Percentiles rank a stretch among this genome's conserved stretches.
Evolutionary conservation across 2,113 vertebrate genomes (phyloP).

Genomic region (Gadus chalcogrammus): DNA sequence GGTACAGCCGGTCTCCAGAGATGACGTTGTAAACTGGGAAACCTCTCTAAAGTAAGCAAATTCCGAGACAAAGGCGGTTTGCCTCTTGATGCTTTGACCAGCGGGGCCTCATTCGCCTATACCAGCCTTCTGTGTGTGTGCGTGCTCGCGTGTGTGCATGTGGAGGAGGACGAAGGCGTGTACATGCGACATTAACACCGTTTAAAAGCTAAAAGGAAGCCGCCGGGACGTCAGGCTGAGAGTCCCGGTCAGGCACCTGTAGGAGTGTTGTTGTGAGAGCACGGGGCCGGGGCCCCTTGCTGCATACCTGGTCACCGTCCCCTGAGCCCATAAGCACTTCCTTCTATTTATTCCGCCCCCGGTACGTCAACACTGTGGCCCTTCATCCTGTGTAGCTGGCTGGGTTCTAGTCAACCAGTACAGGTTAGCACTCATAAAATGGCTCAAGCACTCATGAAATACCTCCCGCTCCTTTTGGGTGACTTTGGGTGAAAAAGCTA

Average conservation of each 20-base stretch:
- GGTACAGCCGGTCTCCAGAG: constrained; percentile 35
- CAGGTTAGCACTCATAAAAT: neutral
- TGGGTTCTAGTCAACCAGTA: constrained; percentile 29
- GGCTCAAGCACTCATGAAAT: no score
- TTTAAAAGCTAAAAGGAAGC: constrained; percentile 36
- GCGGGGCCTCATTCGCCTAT: constrained; percentile 40
- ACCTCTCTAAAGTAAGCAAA: constrained; percentile 32
- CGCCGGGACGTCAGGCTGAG: constrained; percentile 48
- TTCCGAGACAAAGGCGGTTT: constrained; percentile 44
- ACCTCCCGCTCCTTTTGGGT: no score
- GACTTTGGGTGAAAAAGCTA: no score
- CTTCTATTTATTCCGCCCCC: constrained; percentile 44
- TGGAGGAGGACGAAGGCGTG: constrained; percentile 3
- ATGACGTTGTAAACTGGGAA: constrained; percentile 34
- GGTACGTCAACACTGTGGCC: constrained; percentile 42
- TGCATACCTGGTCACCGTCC: constrained; percentile 42
- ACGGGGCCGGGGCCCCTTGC: constrained; percentile 52
- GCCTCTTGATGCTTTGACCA: constrained; percentile 42
- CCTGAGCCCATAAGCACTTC: constrained; percentile 61
- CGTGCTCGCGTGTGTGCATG: neutral
- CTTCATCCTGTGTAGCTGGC: constrained; percentile 32
- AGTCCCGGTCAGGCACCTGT: constrained; percentile 45
- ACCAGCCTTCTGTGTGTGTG: constrained; percentile 20
- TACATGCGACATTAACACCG: constrained; percentile 30
- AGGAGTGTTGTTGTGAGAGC: constrained; percentile 55